These are phyloP conservation scores for Lutraria lutraria DNA, from an alignment of 2,888 invertebrate genomes.

Conservation along the genomic window DNA sequence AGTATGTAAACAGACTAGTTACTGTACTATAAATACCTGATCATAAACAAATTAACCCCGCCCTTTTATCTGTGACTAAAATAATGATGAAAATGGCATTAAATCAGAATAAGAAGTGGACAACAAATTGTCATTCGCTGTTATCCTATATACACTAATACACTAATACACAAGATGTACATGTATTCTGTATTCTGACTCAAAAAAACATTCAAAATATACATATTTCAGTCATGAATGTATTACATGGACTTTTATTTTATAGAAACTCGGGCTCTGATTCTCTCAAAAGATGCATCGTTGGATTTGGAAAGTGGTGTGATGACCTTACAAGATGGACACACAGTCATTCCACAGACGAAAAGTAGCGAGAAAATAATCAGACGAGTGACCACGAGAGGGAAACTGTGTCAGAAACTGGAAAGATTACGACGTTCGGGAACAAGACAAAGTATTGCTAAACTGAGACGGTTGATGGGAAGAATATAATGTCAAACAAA, in stretches of 20 bases:
- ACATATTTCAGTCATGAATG: background rate
- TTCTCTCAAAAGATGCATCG: background rate
- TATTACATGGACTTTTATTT: background rate
- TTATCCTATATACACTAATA: too few species aligned
- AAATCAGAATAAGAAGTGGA: too few species aligned
- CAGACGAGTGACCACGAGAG: background rate
- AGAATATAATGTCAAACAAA: background rate
- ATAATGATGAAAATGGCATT: too few species aligned
- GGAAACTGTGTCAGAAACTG: background rate
- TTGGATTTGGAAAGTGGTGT: background rate
- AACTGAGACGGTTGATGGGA: conserved; percentile 33
- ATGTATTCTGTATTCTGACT: background rate
- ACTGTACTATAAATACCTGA: too few species aligned
- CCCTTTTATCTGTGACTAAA: too few species aligned
- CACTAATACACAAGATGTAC: too few species aligned
- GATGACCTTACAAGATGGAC: background rate
- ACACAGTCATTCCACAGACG: background rate
- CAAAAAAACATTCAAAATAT: background rate
- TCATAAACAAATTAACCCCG: too few species aligned
- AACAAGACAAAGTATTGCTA: background rate
- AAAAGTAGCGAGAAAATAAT: background rate
- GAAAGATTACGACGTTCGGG: background rate
- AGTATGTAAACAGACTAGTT: background rate
- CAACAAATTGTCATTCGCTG: background rate
- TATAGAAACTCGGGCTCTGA: background rate